Conservation (phyloP, 2,888 invertebrate species). For the Sminthurides aquaticus region DNA sequence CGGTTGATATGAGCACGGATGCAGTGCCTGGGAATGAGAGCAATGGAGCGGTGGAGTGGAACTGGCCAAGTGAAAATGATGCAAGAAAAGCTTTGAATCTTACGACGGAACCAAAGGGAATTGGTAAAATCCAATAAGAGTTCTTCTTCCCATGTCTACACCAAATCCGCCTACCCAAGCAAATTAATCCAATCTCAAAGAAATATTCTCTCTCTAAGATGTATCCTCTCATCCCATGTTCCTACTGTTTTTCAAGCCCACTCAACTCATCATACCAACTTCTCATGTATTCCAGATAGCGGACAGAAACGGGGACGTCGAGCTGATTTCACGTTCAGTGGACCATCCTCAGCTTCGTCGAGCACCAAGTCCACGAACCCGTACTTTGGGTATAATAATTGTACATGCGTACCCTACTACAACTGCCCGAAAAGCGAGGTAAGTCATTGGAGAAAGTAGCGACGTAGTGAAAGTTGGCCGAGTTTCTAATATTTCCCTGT, state of each 20-base stretch:
- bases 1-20: not conserved
- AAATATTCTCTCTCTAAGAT: no score
- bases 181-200: not conserved
- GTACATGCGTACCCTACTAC: not conserved
- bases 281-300: not conserved
- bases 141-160: not conserved
- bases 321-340: not conserved
- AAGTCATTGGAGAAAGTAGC: no score
- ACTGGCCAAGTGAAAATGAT: not conserved
- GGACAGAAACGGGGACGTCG: not conserved
- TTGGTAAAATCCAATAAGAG: not conserved
- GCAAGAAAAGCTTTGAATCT: not conserved
- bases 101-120: not conserved
- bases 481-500: no score
- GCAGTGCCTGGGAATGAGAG: not conserved
- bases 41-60: not conserved
- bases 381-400: not conserved
- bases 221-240: no score
- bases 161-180: not conserved
- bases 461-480: no score
- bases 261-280: no score
- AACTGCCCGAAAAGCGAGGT: not conserved
- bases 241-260: no score
- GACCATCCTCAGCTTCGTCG: not conserved
- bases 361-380: not conserved